phyloP scores from a whole-genome alignment of 2,797 vertebrate species.

The Hoplostethus mediterraneus region DNA sequence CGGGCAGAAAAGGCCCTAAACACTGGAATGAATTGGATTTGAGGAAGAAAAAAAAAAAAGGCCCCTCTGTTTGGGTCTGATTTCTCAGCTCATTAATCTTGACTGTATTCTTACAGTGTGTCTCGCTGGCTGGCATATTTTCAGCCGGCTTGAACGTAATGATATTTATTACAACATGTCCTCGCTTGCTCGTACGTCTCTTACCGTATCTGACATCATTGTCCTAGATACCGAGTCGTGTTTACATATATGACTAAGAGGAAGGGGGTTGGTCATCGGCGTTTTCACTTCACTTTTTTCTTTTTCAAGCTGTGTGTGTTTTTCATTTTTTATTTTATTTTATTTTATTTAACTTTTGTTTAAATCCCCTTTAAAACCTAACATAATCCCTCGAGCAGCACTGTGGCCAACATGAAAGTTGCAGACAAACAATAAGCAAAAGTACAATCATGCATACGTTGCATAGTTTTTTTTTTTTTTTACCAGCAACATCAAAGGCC shows the following conservation, averaged over 20 bases:
- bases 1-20: slow-evolving; percentile 50
- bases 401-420: background rate
- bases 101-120: slow-evolving; percentile 47
- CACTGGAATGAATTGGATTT: slow-evolving; percentile 43
- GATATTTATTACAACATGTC: slow-evolving; percentile 79
- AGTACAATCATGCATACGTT: background rate
- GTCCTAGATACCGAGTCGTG: slow-evolving; percentile 59
- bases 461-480: too few relatives aligned
- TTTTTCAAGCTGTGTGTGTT: background rate
- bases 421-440: background rate
- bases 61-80: slow-evolving; percentile 68
- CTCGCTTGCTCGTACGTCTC: slow-evolving; percentile 62
- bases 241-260: slow-evolving; percentile 63
- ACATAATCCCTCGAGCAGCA: background rate
- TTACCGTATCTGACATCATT: slow-evolving; percentile 72
- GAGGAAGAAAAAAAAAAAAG: slow-evolving; percentile 21
- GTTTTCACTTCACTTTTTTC: slow-evolving; percentile 7
- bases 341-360: background rate
- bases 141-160: slow-evolving; percentile 70
- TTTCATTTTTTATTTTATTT: background rate
- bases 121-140: slow-evolving; percentile 66
- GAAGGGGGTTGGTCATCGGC: slow-evolving; percentile 41
- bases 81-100: slow-evolving; percentile 80
- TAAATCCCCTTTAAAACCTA: background rate
- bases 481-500: too few relatives aligned